Evolutionary conservation across 2,888 invertebrate genomes (phyloP).

Genomic region (Zaprionus bogoriensis): DNA sequence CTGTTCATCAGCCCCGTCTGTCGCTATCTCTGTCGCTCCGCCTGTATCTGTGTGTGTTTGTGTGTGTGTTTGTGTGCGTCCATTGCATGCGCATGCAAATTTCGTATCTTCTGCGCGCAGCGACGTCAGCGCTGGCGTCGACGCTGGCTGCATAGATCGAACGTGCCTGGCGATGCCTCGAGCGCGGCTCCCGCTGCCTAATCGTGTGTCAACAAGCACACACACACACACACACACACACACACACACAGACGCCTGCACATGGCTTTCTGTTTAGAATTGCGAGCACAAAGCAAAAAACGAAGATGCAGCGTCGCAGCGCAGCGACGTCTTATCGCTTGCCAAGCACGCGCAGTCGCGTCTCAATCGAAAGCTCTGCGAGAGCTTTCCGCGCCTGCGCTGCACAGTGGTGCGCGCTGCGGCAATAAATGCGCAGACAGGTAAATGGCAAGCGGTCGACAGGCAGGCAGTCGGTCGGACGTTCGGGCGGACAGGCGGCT

Average conservation of each 20-base stretch:
- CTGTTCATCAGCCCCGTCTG: too few species aligned
- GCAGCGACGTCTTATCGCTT: slow-evolving; percentile 29
- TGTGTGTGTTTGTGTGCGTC: background rate
- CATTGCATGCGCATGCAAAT: slow-evolving; percentile 28
- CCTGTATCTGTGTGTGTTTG: background rate
- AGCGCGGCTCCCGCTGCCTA: slow-evolving; percentile 15
- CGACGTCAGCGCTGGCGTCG: background rate
- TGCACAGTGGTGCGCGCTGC: slow-evolving; percentile 21
- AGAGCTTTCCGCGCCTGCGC: slow-evolving; percentile 30
- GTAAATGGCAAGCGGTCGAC: too few species aligned
- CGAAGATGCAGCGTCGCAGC: slow-evolving; percentile 2
- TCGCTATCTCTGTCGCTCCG: background rate
- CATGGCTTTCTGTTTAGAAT: slow-evolving; percentile 46
- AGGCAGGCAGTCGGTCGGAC: too few species aligned
- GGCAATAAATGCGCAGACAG: background rate
- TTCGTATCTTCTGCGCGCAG: slow-evolving; percentile 15
- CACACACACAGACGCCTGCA: slow-evolving; percentile 2
- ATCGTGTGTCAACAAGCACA: slow-evolving; percentile 18
- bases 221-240: background rate
- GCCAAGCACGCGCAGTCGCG: slow-evolving; percentile 42
- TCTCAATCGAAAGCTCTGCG: slow-evolving; percentile 42
- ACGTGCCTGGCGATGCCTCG: slow-evolving; percentile 46
- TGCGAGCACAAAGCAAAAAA: slow-evolving; percentile 37
- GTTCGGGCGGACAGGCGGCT: too few species aligned
- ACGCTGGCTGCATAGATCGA: slow-evolving; percentile 19